Evolutionary conservation across 2,888 invertebrate species (phyloP).

Genomic region (Clitarchus hookeri): DNA sequence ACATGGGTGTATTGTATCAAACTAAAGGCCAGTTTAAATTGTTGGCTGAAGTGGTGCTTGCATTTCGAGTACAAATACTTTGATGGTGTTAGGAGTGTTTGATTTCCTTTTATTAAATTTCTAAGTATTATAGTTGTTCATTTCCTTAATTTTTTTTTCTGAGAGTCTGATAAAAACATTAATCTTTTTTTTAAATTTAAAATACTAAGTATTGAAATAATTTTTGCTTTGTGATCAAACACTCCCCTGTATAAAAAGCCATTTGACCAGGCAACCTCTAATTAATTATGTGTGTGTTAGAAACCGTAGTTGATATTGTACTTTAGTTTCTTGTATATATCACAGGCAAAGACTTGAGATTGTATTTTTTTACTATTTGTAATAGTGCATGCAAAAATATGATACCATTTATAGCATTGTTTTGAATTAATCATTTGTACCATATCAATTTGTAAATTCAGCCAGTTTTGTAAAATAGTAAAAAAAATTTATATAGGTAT

Average conservation of each 20-base stretch:
- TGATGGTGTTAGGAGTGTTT: too few relatives aligned
- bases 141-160: too few relatives aligned
- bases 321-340: not conserved
- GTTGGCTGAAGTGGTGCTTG: conserved; percentile 5
- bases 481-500: not conserved
- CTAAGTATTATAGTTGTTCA: too few relatives aligned
- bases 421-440: not conserved
- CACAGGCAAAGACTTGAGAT: conserved; percentile 4
- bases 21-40: not conserved
- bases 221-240: not conserved
- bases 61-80: not conserved
- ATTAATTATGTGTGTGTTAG: not conserved
- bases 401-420: not conserved
- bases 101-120: too few relatives aligned
- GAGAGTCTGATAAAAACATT: too few relatives aligned
- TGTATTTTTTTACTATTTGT: conserved; percentile 2
- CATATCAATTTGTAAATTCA: not conserved
- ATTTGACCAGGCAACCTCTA: not conserved
- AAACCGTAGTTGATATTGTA: not conserved
- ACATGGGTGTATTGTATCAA: not conserved
- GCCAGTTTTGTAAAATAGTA: not conserved
- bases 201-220: not conserved
- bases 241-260: not conserved
- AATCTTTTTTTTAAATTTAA: too few relatives aligned
- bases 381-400: not conserved